Base-by-base conservation (phyloP, 2,888 invertebrate species). In the Pterostichus niger region DNA sequence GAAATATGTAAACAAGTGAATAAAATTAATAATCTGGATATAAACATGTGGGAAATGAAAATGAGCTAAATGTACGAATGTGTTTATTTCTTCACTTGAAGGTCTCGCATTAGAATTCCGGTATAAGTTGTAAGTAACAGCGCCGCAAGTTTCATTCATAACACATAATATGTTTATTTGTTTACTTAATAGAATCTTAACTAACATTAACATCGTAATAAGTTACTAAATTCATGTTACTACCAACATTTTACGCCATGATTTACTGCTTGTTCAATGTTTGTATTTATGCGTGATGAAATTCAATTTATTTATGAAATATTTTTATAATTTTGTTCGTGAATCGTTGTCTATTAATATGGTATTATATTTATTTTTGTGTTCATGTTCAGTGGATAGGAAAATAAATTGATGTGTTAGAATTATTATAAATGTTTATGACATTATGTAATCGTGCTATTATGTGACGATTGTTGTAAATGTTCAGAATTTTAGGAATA, bases 71-170 rank as follows among this genome's bases (percentile, higher is more conserved):
- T 11, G 13, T 3, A 52, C 1, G 52, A 52, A 52, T 52, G 52
- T 52, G 52, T 52, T 52, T 52, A 52, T 52, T 52, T n/a, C 52
- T 52, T 52, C 49, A 13, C 52, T 52, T 52, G 52, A 52, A 52
- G 52, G 52, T 52, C 52, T 52, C 13, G 6, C 13, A 52, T 52
- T 52, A n/a, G 13, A 52, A 52, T 52, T 52, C 13, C 52, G n/a
- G n/a, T 52, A 52, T 52, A 52, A 52, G 52, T 52, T 52, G 52
- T 52, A 40, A 40, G 52, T 52, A 40, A 40, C 9, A 6, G 6
- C 9, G 40, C 40, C 40, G 0, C 40, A 3, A 10, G 11, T 52
- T 52, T 52, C 52, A 52, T 52, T 52, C 52, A 52, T 52, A 52
- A 52, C 52, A 52, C 52, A 52, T 52, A 52, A 52, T 52, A 52